Evolutionary conservation across 2,113 vertebrate genomes (phyloP).

Genomic region (Athene noctua): DNA sequence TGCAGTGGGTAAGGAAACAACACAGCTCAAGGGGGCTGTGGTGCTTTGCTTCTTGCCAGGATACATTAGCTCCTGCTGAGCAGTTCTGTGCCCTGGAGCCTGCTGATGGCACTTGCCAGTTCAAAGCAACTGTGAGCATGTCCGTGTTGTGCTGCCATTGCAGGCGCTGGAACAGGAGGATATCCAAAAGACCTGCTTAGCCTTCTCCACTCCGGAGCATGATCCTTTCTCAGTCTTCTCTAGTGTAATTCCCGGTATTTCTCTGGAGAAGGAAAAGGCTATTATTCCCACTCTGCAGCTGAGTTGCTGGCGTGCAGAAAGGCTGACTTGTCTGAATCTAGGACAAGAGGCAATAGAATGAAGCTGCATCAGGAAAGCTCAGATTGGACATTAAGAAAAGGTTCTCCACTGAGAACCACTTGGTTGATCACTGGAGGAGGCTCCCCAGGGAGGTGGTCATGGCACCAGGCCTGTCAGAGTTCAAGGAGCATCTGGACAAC

Average conservation of each 20-base stretch:
- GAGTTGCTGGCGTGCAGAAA: neutral
- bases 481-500: accelerated
- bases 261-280: neutral
- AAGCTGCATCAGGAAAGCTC: neutral
- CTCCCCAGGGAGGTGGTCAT: neutral
- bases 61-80: neutral
- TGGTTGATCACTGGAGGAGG: neutral
- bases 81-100: neutral
- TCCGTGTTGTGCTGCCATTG: neutral
- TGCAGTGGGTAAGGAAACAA: neutral
- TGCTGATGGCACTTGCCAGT: neutral
- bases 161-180: neutral
- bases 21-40: neutral
- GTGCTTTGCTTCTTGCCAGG: neutral
- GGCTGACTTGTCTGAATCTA: neutral
- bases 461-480: neutral
- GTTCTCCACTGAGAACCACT: neutral
- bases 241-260: neutral
- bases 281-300: neutral
- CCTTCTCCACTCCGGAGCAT: neutral
- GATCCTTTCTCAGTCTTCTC: neutral
- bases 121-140: neutral
- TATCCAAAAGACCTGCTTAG: neutral
- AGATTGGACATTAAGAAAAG: neutral
- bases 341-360: neutral